Evolutionary conservation across 1,140 invertebrate species (phyloP).

Genomic region (Drosophila ironensis): DNA sequence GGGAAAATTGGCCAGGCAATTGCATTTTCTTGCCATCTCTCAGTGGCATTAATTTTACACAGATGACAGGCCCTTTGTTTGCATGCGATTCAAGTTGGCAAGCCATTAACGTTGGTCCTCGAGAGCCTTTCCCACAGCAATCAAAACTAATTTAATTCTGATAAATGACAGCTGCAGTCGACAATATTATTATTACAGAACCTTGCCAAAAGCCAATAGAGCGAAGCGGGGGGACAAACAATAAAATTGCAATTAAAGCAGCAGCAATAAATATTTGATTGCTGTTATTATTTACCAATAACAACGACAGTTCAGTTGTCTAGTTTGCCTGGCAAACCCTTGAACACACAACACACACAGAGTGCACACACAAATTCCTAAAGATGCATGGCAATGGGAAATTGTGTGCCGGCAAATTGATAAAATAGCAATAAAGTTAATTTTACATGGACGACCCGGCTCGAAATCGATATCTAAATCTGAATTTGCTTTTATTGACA

Average conservation of each 20-base stretch:
- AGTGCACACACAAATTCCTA: constrained; percentile 1
- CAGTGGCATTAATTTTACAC: constrained; percentile 42
- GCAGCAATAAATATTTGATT: constrained; percentile 59
- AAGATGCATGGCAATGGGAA: constrained; percentile 5
- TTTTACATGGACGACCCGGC: constrained; percentile 25
- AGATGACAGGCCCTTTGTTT: constrained; percentile 15
- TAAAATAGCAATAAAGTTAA: constrained; percentile 65
- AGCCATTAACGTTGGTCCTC: constrained; percentile 2
- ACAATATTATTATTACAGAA: constrained; percentile 36
- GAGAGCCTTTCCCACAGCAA: constrained; percentile 36
- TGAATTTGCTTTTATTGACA: constrained; percentile 65
- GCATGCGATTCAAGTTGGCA: constrained; percentile 9
- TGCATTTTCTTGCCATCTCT: constrained; percentile 1
- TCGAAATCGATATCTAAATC: constrained; percentile 20
- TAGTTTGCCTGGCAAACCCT: too few relatives aligned
- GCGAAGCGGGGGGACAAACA: constrained; percentile 44
- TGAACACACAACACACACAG: constrained; percentile 22
- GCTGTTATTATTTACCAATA: constrained; percentile 57
- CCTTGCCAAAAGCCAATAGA: constrained; percentile 27
- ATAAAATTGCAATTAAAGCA: constrained; percentile 58
- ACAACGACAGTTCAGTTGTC: too few relatives aligned
- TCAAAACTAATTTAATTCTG: constrained; percentile 49
- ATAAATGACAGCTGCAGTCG: constrained; percentile 53
- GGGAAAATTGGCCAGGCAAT: constrained; percentile 5
- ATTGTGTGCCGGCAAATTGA: constrained; percentile 44